Evolutionary conservation across 2,888 invertebrate genomes (phyloP).

Genomic region (Tanypteryx hageni): DNA sequence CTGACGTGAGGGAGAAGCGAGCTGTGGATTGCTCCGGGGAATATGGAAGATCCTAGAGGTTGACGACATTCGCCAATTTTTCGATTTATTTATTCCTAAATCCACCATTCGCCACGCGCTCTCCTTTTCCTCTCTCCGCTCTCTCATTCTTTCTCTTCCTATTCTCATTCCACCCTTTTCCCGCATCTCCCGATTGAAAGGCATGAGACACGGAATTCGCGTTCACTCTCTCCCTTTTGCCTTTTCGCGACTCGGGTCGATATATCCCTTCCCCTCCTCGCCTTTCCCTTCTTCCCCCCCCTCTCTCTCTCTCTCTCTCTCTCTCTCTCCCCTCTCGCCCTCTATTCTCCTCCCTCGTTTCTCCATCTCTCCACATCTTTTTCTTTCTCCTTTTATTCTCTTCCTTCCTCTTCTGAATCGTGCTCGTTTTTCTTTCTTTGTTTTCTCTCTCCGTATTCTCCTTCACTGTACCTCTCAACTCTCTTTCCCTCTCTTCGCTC

Average conservation of each 20-base stretch:
- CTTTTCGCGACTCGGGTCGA: not conserved
- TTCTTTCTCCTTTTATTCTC: too few species aligned
- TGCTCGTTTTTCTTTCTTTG: too few species aligned
- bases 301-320: too few species aligned
- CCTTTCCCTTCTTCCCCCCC: not conserved
- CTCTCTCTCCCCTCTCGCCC: too few species aligned
- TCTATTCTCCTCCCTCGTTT: too few species aligned
- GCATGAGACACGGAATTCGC: not conserved
- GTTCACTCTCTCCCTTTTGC: not conserved
- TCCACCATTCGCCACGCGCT: not conserved
- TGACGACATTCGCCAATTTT: constrained; percentile 10
- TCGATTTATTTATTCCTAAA: not conserved
- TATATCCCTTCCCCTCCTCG: not conserved
- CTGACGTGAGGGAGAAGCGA: too few species aligned
- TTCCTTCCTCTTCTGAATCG: too few species aligned
- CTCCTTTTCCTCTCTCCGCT: not conserved
- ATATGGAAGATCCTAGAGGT: not conserved
- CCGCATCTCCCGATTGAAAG: not conserved
- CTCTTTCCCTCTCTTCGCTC: too few species aligned
- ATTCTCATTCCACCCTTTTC: not conserved
- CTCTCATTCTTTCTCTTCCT: not conserved
- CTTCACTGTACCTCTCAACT: too few species aligned
- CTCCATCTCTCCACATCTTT: too few species aligned
- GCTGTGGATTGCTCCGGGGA: not conserved
- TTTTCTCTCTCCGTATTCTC: too few species aligned